Conservation (phyloP, 2,797 vertebrate species). For the Dermochelys coriacea region DNA sequence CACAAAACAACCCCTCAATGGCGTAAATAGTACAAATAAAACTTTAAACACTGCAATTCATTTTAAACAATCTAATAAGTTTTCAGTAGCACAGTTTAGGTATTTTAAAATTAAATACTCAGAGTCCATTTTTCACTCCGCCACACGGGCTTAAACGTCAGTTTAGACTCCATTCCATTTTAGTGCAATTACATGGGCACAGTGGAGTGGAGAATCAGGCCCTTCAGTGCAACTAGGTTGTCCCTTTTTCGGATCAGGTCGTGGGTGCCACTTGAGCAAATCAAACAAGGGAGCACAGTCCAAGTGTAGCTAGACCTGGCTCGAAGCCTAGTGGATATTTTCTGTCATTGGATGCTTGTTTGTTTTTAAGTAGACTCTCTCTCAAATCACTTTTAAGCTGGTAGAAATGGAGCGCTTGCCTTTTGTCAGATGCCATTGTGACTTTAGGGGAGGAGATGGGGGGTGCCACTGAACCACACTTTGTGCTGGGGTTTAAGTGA, state of each 20-base stretch:
- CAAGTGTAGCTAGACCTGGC: background rate
- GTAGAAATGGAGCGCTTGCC: background rate
- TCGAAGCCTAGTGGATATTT: background rate
- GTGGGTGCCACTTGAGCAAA: background rate
- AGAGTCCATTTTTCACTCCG: background rate
- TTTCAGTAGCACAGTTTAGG: background rate
- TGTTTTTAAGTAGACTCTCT: background rate
- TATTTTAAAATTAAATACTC: background rate
- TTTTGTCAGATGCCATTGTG: background rate
- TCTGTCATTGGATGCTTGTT: fast-evolving
- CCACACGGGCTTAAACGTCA: background rate
- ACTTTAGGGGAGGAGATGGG: background rate
- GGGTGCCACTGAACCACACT: background rate
- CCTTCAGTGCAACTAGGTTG: background rate
- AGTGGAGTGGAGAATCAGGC: background rate
- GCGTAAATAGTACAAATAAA: background rate
- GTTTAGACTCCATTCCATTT: background rate
- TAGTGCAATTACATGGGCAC: background rate
- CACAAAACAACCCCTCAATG: background rate
- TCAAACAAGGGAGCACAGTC: background rate
- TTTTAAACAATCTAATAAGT: background rate
- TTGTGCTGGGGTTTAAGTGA: background rate
- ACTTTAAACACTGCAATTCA: fast-evolving
- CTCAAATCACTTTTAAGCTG: background rate
- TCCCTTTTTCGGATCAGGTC: fast-evolving